phyloP scores from a whole-genome alignment of 1,140 invertebrate species.

The Leguminivora glycinivorella region DNA sequence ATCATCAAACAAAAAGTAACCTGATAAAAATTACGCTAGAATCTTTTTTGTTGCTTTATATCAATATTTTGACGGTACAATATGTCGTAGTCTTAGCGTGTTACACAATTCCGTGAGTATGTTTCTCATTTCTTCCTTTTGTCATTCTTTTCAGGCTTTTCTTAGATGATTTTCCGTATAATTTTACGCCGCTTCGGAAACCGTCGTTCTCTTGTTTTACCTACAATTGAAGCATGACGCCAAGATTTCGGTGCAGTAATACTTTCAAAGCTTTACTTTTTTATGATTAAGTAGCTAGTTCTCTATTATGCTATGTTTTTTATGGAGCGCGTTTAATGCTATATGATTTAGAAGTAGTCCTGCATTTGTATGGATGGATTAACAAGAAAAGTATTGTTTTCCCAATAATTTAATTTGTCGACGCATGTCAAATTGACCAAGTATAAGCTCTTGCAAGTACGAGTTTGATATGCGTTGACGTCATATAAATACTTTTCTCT shows the following conservation, averaged over 20 bases:
- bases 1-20: too few species aligned
- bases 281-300: background rate
- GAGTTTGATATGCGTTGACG: too few species aligned
- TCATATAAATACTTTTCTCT: too few species aligned
- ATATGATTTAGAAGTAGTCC: background rate
- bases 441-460: background rate
- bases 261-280: constrained; percentile 27
- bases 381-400: background rate
- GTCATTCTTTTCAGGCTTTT: constrained; percentile 30
- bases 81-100: background rate
- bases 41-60: too few species aligned
- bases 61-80: background rate
- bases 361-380: background rate
- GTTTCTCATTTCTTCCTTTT: constrained; percentile 30
- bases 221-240: constrained; percentile 31
- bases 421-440: background rate
- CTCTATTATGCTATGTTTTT: background rate
- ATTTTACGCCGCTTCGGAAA: constrained; percentile 27
- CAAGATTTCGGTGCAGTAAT: constrained; percentile 33
- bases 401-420: background rate
- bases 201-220: constrained; percentile 2
- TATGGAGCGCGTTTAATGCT: background rate
- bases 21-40: too few species aligned
- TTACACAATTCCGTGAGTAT: background rate
- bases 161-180: constrained; percentile 29